A percentile compares a stretch with the other conserved stretches of the same genome.
These are phyloP conservation scores for Meriones psammophilus DNA, from an alignment of 2,797 vertebrate genomes.

Conservation along the genomic window DNA sequence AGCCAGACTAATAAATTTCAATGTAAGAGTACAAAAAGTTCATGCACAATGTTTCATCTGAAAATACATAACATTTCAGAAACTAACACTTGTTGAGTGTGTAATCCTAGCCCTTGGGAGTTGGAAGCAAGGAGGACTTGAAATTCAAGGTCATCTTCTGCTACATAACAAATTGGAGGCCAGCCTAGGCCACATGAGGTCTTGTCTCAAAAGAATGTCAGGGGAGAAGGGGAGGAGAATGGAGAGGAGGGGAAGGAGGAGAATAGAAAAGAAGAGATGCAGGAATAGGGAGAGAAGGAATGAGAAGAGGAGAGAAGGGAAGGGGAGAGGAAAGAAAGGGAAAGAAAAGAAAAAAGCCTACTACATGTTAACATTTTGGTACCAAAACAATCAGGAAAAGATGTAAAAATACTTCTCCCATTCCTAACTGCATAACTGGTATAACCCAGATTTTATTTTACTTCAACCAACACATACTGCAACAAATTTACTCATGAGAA, in stretches of 20 bases:
- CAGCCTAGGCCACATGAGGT: not conserved
- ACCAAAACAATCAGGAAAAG: constrained; percentile 36
- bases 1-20: constrained; percentile 4
- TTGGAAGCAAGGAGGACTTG: not conserved
- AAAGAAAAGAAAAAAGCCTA: constrained; percentile 24
- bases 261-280: not conserved
- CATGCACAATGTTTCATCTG: constrained; percentile 4
- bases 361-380: not conserved
- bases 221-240: not conserved
- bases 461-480: not conserved
- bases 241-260: not conserved
- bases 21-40: constrained; percentile 23
- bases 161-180: not conserved
- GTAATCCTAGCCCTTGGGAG: not conserved
- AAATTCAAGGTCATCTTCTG: constrained; percentile 5
- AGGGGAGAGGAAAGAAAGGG: not conserved
- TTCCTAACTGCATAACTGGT: constrained; percentile 33
- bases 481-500: not conserved
- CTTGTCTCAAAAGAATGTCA: not conserved
- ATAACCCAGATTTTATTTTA: constrained; percentile 6
- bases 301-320: not conserved
- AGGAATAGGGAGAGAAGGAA: not conserved
- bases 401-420: constrained; percentile 48
- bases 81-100: not conserved
- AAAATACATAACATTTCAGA: constrained; percentile 1